These are phyloP conservation scores for Halictus quadricinctus DNA, from an alignment of 2,888 invertebrate species.

Conservation along the genomic window DNA sequence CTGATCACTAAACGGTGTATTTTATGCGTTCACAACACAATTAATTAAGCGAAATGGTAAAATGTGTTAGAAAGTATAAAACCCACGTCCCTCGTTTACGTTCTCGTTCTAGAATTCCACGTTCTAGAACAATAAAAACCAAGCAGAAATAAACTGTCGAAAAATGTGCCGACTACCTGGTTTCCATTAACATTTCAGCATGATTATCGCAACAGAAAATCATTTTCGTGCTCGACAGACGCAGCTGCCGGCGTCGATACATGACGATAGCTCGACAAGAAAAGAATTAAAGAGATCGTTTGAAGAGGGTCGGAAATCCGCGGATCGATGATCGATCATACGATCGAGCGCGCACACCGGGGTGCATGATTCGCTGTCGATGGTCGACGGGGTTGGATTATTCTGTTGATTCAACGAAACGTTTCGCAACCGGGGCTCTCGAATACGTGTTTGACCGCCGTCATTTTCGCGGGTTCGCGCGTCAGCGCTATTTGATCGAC, in stretches of 20 bases:
- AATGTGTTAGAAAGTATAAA: too few species aligned
- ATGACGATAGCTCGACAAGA: neutral
- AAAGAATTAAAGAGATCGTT: neutral
- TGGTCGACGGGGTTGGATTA: conserved; percentile 52
- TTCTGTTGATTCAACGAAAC: conserved; percentile 65
- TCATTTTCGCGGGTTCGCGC: conserved; percentile 41
- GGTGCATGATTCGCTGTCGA: conserved; percentile 23
- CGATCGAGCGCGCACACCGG: neutral
- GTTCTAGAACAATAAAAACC: too few species aligned
- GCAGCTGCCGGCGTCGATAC: neutral
- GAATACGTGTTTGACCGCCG: conserved; percentile 36
- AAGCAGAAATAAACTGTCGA: too few species aligned
- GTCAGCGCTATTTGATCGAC: conserved; percentile 56
- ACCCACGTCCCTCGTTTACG: too few species aligned
- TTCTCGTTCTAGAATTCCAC: too few species aligned
- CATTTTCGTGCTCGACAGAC: neutral
- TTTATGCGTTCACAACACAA: too few species aligned
- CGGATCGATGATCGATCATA: conserved; percentile 24
- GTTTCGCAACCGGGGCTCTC: conserved; percentile 30
- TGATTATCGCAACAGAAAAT: neutral
- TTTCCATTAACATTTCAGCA: neutral
- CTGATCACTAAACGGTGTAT: too few species aligned
- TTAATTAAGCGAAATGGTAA: too few species aligned
- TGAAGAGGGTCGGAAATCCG: neutral
- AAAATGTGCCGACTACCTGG: too few species aligned